These are phyloP conservation scores for Ceramica pisi DNA, from an alignment of 2,888 invertebrate genomes.

Conservation along the genomic window DNA sequence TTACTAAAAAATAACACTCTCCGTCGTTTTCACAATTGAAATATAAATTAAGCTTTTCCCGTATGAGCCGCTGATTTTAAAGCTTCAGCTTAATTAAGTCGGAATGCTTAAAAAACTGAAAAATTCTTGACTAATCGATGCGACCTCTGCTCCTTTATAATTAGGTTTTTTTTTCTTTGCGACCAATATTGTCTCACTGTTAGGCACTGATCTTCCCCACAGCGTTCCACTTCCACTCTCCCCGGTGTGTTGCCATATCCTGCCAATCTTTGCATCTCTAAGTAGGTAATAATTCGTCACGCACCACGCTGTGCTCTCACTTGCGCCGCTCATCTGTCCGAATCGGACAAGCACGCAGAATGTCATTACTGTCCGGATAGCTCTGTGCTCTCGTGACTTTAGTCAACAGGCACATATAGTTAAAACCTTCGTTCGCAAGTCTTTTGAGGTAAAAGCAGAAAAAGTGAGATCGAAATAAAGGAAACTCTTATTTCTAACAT, in stretches of 20 bases:
- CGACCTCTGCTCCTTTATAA: not conserved
- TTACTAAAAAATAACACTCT: conserved; percentile 4
- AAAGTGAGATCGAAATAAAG: no score
- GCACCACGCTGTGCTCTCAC: not conserved
- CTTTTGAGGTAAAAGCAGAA: no score
- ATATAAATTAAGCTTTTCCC: conserved; percentile 7
- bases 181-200: no score
- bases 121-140: not conserved
- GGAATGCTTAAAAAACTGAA: not conserved
- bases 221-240: no score
- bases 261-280: not conserved
- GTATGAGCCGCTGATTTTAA: not conserved
- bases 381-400: no score
- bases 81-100: not conserved
- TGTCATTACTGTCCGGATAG: no score
- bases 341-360: not conserved
- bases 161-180: no score
- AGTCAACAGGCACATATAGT: no score
- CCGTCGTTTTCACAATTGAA: not conserved
- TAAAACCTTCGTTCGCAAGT: no score
- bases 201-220: no score
- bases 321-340: not conserved
- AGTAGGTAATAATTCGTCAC: not conserved
- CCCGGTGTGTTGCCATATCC: no score
- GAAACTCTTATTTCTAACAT: no score